These are phyloP conservation scores for Mungos mungo DNA, from an alignment of 2,113 vertebrate species.

Conservation along the genomic window DNA sequence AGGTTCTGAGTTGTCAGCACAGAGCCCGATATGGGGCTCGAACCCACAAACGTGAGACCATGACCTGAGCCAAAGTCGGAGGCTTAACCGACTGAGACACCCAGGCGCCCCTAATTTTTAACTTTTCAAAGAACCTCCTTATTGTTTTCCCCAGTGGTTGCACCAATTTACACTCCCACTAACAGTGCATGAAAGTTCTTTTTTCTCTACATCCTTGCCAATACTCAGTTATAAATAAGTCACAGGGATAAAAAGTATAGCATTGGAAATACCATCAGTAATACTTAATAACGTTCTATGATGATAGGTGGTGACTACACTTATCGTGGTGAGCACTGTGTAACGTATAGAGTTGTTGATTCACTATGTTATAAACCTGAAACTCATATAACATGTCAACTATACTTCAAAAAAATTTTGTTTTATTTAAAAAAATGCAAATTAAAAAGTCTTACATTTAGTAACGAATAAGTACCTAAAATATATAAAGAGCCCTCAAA, in stretches of 20 bases:
- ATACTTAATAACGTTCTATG: background rate
- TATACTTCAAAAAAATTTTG: background rate
- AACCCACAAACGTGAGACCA: too few relatives aligned
- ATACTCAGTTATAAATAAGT: background rate
- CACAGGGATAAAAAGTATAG: background rate
- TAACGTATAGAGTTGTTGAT: background rate
- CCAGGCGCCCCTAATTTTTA: background rate
- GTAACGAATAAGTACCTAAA: background rate
- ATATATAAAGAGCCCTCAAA: conserved; percentile 24
- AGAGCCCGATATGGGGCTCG: too few relatives aligned
- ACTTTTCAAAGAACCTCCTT: background rate
- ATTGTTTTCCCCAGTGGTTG: background rate
- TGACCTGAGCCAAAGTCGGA: too few relatives aligned
- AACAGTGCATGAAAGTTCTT: background rate
- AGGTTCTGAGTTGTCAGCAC: too few relatives aligned
- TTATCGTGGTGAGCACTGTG: background rate
- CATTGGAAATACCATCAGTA: background rate
- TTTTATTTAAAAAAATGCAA: background rate
- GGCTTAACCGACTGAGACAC: too few relatives aligned
- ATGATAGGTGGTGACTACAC: background rate
- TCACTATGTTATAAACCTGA: background rate
- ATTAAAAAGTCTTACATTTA: background rate
- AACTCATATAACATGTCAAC: background rate
- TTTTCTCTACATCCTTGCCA: background rate
- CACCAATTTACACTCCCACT: background rate